These are phyloP conservation scores for Helicoverpa armigera DNA, from an alignment of 1,140 invertebrate species.

Conservation along the genomic window DNA sequence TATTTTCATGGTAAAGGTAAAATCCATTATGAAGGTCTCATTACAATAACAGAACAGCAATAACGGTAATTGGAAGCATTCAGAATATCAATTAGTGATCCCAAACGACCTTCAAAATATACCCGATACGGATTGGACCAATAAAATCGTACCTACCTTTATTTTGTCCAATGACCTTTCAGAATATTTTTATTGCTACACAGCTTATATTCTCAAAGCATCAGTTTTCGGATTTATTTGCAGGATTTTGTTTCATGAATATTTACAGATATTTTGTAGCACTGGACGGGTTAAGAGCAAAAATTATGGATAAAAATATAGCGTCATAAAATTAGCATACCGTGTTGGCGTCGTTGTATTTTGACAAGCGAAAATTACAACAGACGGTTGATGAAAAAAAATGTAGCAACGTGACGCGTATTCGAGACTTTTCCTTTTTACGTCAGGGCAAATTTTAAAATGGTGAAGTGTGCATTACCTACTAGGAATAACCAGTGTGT, in stretches of 20 bases:
- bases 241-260: constrained; percentile 47
- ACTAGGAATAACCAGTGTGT: too few relatives aligned
- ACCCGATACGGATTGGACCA: constrained; percentile 3
- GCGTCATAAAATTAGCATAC: constrained; percentile 56
- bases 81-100: constrained; percentile 11
- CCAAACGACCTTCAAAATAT: not conserved
- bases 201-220: not conserved
- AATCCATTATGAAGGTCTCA: not conserved
- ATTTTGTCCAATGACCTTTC: not conserved
- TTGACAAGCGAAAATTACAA: constrained; percentile 34
- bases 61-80: not conserved
- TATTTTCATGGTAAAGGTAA: too few relatives aligned
- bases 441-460: too few relatives aligned
- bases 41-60: not conserved
- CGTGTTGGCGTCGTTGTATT: constrained; percentile 41
- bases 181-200: not conserved
- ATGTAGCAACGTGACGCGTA: not conserved
- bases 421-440: not conserved
- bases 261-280: constrained; percentile 41
- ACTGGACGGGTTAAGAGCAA: constrained; percentile 37
- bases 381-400: constrained; percentile 2
- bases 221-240: constrained; percentile 25
- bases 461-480: too few relatives aligned
- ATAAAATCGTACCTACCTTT: not conserved
- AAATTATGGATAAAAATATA: constrained; percentile 56